phyloP scores from a whole-genome alignment of 2,888 invertebrate genomes.

The Micoletzkya japonica region DNA sequence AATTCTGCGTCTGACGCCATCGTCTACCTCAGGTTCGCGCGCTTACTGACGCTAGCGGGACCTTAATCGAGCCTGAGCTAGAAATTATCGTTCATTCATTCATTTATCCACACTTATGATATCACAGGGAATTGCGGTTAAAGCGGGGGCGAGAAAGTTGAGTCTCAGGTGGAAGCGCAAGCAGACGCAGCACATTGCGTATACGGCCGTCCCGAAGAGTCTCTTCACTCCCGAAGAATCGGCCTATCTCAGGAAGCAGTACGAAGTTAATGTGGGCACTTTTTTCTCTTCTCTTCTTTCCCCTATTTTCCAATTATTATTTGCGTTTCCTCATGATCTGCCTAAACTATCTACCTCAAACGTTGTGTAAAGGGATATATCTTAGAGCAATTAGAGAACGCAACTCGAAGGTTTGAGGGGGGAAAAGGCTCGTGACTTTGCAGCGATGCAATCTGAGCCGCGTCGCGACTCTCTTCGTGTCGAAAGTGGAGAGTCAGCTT shows the following conservation, averaged over 20 bases:
- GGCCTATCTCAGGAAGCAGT: slow-evolving; percentile 1
- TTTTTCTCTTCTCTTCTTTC: neutral
- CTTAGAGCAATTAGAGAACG: neutral
- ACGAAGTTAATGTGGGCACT: neutral
- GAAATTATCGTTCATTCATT: too few relatives aligned
- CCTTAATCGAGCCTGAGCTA: neutral
- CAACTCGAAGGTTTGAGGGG: neutral
- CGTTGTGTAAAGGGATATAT: neutral
- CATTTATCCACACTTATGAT: too few relatives aligned
- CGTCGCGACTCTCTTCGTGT: neutral
- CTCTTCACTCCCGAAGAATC: neutral
- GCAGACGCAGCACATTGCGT: neutral
- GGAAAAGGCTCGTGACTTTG: too few relatives aligned
- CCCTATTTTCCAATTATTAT: too few relatives aligned
- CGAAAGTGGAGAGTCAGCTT: neutral
- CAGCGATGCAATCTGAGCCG: neutral
- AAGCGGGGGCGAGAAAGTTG: neutral
- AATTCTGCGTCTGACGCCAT: slow-evolving; percentile 23
- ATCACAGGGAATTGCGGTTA: too few relatives aligned
- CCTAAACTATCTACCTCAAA: too few relatives aligned
- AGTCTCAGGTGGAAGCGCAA: slow-evolving; percentile 11
- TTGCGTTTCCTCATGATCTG: too few relatives aligned
- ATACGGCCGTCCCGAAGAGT: slow-evolving; percentile 1
- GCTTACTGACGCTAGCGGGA: neutral
- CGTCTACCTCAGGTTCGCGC: slow-evolving; percentile 21